Evolutionary conservation across 2,888 invertebrate species (phyloP).

Genomic region (Diarsia dahlii): DNA sequence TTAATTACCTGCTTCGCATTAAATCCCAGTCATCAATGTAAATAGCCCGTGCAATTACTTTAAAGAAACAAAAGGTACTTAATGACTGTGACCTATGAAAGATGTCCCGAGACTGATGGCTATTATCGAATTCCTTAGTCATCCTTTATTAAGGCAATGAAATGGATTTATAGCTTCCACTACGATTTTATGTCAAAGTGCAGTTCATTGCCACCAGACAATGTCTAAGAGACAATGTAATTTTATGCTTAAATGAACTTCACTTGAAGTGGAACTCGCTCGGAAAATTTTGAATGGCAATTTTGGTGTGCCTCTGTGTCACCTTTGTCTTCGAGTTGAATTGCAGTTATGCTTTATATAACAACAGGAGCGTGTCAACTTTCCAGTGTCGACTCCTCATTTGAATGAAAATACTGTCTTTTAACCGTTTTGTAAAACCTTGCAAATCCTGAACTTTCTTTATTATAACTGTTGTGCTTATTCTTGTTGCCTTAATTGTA

Average conservation of each 20-base stretch:
- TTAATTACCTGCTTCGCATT: constrained; percentile 28
- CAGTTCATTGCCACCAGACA: constrained; percentile 90
- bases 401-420: constrained; percentile 73
- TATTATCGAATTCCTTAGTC: constrained; percentile 87
- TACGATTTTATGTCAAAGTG: constrained; percentile 90
- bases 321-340: constrained; percentile 86
- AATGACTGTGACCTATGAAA: constrained; percentile 81
- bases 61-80: constrained; percentile 72
- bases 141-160: constrained; percentile 89
- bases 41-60: constrained; percentile 54
- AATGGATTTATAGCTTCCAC: constrained; percentile 89
- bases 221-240: constrained; percentile 89
- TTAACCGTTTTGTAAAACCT: constrained; percentile 72
- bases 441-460: constrained; percentile 74
- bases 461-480: constrained; percentile 55
- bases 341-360: constrained; percentile 88
- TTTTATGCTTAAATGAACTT: constrained; percentile 90
- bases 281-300: constrained; percentile 89
- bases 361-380: constrained; percentile 87
- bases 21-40: constrained; percentile 36
- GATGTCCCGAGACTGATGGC: constrained; percentile 83
- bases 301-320: constrained; percentile 83
- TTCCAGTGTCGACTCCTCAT: constrained; percentile 81
- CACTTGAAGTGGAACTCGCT: constrained; percentile 88
- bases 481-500: constrained; percentile 46